These are phyloP conservation scores for Araneus ventricosus DNA, from an alignment of 1,140 invertebrate species.

Conservation along the genomic window DNA sequence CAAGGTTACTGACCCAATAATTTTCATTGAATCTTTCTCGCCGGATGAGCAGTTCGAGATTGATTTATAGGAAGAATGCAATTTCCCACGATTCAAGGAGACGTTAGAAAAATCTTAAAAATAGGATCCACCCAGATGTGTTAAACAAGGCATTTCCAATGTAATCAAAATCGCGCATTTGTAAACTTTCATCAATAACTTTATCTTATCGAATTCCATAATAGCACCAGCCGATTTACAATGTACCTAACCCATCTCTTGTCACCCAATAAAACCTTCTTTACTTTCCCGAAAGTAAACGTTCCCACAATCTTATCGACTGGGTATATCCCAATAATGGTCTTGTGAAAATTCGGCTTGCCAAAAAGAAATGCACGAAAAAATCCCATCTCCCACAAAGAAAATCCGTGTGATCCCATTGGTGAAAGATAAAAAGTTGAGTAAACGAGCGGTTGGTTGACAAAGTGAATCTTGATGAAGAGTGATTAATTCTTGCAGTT, in stretches of 20 bases:
- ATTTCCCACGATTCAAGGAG: not conserved
- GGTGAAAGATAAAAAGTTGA: not conserved
- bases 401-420: conserved; percentile 2
- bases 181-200: not conserved
- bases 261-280: conserved; percentile 1
- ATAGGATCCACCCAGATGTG: not conserved
- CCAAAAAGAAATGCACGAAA: not conserved
- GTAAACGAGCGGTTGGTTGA: not conserved
- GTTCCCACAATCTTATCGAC: conserved; percentile 23
- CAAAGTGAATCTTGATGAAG: conserved; percentile 2
- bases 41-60: too few relatives aligned
- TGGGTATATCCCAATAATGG: not conserved
- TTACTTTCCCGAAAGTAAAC: conserved; percentile 23
- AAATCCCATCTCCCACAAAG: not conserved
- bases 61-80: too few relatives aligned
- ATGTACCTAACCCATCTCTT: not conserved
- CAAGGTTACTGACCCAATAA: too few relatives aligned
- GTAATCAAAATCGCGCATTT: not conserved
- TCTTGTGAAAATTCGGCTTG: not conserved
- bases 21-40: too few relatives aligned
- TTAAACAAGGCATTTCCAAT: not conserved
- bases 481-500: conserved; percentile 8
- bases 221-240: not conserved
- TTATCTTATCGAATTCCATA: conserved; percentile 4
- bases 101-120: not conserved